Base-by-base conservation (phyloP, 1,140 invertebrate species). In the Drosophila repleta region DNA sequence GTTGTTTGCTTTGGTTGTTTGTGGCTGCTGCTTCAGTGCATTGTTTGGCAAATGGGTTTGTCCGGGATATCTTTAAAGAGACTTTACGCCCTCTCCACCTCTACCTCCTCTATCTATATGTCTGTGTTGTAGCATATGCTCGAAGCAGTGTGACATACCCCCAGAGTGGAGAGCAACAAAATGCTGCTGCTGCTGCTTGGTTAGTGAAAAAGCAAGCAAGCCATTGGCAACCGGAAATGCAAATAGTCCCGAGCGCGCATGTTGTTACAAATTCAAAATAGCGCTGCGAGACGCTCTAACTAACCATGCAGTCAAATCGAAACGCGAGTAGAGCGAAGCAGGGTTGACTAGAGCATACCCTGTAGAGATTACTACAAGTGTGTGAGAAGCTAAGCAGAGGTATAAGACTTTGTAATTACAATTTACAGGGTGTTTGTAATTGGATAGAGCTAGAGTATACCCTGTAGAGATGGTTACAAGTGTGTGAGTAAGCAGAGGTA, bases 191-290 rank as follows among this genome's bases (percentile, higher is more conserved):
- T 24, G 24, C 3, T 5, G 37, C 20, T 21, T 18, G 52, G 21
- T 49, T 57, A 52, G 39, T 56, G 51, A 46, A 58, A 66, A 52
- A 29, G 20, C 32, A 82, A 78, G 62, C 48, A 52, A 53, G 46
- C 79, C 79, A 85, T 81, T 81, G 70, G 78, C 82, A 87, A 87
- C 65, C 64, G 79, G 79, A 87, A 87, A 87, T 87, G 83, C 83
- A 87, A 87, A 87, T 87, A 88, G 83, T 79, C 72, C 65, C 70
- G 52, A 57, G 74, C 76, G 82, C 75, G 75, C 82, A 87, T 87
- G 75, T 87, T 87, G 82, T 88, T 73, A 87, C 82, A 87, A 87
- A 87, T 87, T 79, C 79, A 88, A 87, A 88, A 87, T 85, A 74
- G 79, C 79, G 68, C 63, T 63, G 65, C 62, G 63, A 72, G 53